A percentile compares a stretch with the other conserved stretches of the same genome.
phyloP scores from a whole-genome alignment of 2,113 vertebrate species.

The Xiphias gladius region DNA sequence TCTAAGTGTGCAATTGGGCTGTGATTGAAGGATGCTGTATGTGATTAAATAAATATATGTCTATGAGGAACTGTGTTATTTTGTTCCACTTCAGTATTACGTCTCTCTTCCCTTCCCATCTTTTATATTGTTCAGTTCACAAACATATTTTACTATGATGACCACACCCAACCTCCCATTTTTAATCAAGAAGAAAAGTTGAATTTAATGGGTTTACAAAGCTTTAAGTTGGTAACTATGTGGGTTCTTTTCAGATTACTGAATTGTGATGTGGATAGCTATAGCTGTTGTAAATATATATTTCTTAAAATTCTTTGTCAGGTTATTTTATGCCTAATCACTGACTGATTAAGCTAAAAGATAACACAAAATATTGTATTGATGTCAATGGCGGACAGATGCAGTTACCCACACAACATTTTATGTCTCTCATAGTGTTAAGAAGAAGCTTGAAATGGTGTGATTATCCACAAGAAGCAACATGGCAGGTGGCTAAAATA shows the following conservation, averaged over 20 bases:
- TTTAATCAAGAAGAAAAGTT: background rate
- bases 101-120: constrained; percentile 7
- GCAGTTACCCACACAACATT: no score
- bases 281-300: no score
- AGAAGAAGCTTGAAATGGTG: background rate
- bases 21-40: background rate
- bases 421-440: background rate
- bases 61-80: constrained; percentile 22
- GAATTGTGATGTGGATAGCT: background rate
- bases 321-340: background rate
- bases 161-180: constrained; percentile 10
- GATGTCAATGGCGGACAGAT: background rate
- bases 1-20: background rate
- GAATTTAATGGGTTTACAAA: background rate
- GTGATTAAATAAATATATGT: constrained; percentile 4
- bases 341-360: background rate
- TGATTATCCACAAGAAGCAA: background rate
- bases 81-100: constrained; percentile 19
- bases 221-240: background rate
- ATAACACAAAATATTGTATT: background rate
- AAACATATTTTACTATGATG: background rate
- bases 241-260: background rate
- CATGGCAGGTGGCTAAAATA: background rate
- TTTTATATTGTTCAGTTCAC: background rate
- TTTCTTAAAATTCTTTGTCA: background rate